These are phyloP conservation scores for Eilema depressum DNA, from an alignment of 2,888 invertebrate species.

Conservation along the genomic window DNA sequence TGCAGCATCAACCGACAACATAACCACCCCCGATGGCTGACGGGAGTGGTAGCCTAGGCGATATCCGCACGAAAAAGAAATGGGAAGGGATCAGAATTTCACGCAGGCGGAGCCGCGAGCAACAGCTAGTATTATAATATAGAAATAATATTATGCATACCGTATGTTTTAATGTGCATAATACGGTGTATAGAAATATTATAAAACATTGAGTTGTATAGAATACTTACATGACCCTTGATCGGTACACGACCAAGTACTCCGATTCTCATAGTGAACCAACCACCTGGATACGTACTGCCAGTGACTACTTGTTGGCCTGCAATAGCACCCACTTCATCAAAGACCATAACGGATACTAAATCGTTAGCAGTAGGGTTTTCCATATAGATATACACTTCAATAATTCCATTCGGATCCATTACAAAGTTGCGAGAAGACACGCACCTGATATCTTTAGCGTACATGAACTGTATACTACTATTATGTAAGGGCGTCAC, in stretches of 20 bases:
- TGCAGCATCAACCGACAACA: too few relatives aligned
- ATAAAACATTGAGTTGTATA: background rate
- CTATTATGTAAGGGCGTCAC: background rate
- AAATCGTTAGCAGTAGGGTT: background rate
- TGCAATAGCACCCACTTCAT: background rate
- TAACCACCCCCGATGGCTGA: too few relatives aligned
- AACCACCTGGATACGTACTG: background rate
- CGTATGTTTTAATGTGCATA: too few relatives aligned
- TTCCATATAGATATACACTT: constrained; percentile 9
- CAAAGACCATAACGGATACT: background rate
- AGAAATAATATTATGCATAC: too few relatives aligned
- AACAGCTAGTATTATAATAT: too few relatives aligned
- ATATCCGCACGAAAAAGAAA: too few relatives aligned
- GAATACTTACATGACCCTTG: background rate
- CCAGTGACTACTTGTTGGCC: background rate
- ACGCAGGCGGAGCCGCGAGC: too few relatives aligned
- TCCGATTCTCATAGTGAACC: background rate
- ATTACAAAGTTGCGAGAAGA: background rate
- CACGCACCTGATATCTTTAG: background rate
- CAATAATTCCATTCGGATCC: background rate
- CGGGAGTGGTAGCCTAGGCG: too few relatives aligned
- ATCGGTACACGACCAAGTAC: background rate
- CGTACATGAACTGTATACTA: background rate
- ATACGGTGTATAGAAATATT: too few relatives aligned
- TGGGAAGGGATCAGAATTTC: too few relatives aligned